Conservation (phyloP, 2,113 vertebrate species). For the Prionailurus viverrinus region DNA sequence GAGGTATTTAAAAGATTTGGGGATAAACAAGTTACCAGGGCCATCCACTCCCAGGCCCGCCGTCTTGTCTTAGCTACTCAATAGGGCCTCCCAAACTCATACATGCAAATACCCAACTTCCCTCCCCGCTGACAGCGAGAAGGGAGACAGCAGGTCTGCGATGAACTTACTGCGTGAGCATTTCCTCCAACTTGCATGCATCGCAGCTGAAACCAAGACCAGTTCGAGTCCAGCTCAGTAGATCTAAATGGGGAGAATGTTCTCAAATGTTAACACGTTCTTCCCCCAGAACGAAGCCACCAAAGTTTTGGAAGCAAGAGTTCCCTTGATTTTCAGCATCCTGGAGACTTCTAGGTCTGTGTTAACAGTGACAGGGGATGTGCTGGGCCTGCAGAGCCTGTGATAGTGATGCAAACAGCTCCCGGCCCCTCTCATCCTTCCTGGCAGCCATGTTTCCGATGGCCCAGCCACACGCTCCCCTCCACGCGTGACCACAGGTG, state of each 20-base stretch:
- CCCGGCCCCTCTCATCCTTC: not conserved
- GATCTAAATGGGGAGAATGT: constrained; percentile 88
- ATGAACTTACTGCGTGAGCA: constrained; percentile 92
- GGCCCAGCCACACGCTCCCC: not conserved
- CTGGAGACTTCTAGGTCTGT: not conserved
- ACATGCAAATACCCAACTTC: rapidly evolving
- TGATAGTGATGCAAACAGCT: rapidly evolving
- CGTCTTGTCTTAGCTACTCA: rapidly evolving
- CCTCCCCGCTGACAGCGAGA: rapidly evolving
- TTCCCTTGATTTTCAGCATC: not conserved
- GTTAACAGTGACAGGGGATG: not conserved
- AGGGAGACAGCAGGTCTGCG: rapidly evolving
- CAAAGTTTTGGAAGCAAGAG: not conserved
- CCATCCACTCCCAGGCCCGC: not conserved
- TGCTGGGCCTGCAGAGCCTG: rapidly evolving
- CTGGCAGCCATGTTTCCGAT: rapidly evolving
- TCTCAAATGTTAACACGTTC: not conserved
- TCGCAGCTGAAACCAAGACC: constrained; percentile 98
- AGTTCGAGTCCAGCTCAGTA: constrained; percentile 97
- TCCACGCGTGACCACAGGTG: not conserved
- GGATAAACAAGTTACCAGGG: not conserved
- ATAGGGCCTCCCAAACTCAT: not conserved
- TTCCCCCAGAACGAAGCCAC: not conserved
- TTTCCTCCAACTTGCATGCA: constrained; percentile 99
- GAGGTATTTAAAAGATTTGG: not conserved